Evolutionary conservation across 1,140 invertebrate species (phyloP), one percentile per base, ranked within the genome.

Genomic region (Trypoxylus dichotomus): DNA sequence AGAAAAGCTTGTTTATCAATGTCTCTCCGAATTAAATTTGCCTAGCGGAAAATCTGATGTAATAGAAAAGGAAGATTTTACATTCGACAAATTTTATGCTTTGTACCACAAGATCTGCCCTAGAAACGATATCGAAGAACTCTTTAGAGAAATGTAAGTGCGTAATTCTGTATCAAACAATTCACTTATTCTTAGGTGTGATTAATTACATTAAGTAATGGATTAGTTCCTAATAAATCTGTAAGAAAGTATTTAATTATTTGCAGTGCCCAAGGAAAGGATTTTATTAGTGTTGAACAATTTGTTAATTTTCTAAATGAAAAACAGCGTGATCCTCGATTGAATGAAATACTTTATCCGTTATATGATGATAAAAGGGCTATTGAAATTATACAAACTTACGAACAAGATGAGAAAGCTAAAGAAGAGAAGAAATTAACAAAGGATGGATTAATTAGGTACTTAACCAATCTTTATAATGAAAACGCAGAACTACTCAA

Each of bases 61-160:
- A 41, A 98, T 99, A 87, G 97, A 99, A 83, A 94, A 93, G 71
- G 92, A 92, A 75, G 94, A 95, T 77, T 99, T 99, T 85, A 99
- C 98, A 1, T 99, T 99, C 87, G 98, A 99, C 79, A 98, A 98
- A 85, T 99, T 99, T 87, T 98, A 99, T 88, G 94, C 95, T 54
- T 89, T 99, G 0, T 99, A 99, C 87, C 97, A 99, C 86, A 99
- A 98, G 89, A 98, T 99, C 82, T 99, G 98, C 87, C 98, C 98
- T 8, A 91, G 98, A 80, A 98, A 98, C 84, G 98, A 99, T 86
- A 99, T 99, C 81, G 98, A 99, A 87, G 97, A 99, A 87, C 88
- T 99, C 5, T 99, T 99, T 86, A 93, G 97, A 86, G 94, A 95
- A 71, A 94, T 99, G 98, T 99, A 90, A 93, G 95, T 93, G 77